Evolutionary conservation across 1,140 invertebrate genomes (phyloP), one percentile per base, ranked within the genome.

Genomic region (Stratiolaelaps scimitus): DNA sequence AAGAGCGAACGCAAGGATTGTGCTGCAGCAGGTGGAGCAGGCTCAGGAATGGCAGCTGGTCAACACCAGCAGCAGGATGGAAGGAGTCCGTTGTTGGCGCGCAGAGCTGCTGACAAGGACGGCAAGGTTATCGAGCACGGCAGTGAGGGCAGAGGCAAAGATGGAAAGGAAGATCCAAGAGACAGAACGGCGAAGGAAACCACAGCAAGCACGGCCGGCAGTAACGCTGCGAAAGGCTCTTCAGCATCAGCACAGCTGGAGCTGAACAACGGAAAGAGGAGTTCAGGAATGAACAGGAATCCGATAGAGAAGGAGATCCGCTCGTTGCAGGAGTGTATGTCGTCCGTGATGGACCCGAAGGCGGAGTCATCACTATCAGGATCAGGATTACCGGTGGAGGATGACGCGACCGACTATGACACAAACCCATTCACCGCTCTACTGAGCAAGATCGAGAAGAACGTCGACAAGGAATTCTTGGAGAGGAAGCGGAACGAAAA

Each of bases 391-490:
- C 6, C 53, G 15, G 53, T 60, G 53, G 53, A 60, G 34, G 53
- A 60, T 34, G 53, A 60, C 53, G 15, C 53, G 53, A 60, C 26
- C 15, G 53, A 60, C 26, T 60, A 60, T 23, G 53, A 60, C 53
- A 60, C 53, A 34, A 60, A 60, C 23, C 53, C 53, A 15, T 60
- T 60, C 53, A 60, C 53, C 53, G 53, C 53, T 26, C 53, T 60
- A 15, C 10, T 60, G 53, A 60, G 53, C 34, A 60, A 60, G 26
- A 60, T 60, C 20, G 53, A 60, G 53, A 60, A 60, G 26, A 60
- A 60, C 53, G 23, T 60, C 26, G 53, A 60, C 34, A 60, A 60
- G 53, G 53, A 60, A 60, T 60, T 60, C 53, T 60, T 60, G 53
- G 53, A 17, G 23, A 60, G 53, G 53, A 60, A 60, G 53, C 53